These are phyloP conservation scores for Embidobia sp. DNA, from an alignment of 2,888 invertebrate species.

Conservation along the genomic window DNA sequence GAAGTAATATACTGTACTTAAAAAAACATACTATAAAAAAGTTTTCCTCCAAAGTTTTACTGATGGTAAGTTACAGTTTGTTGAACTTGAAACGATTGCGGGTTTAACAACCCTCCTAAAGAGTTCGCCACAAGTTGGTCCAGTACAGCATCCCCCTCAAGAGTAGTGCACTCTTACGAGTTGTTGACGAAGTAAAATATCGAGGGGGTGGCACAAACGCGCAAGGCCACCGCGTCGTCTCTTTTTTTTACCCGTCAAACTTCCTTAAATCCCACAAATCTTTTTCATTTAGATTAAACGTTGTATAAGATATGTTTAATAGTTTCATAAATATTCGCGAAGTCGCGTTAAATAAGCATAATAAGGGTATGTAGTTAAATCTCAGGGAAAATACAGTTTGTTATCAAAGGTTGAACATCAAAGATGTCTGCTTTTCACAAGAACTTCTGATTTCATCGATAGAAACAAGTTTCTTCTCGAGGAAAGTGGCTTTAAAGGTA, in stretches of 20 bases:
- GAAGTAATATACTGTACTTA: too few species aligned
- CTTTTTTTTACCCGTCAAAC: slow-evolving; percentile 33
- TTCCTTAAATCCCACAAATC: slow-evolving; percentile 1
- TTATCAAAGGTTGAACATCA: slow-evolving; percentile 29
- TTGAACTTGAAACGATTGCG: slow-evolving; percentile 3
- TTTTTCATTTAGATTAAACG: slow-evolving; percentile 20
- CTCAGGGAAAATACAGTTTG: too few species aligned
- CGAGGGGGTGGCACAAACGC: slow-evolving; percentile 69
- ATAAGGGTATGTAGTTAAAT: too few species aligned
- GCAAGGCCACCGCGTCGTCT: slow-evolving; percentile 69
- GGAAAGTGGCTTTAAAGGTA: too few species aligned
- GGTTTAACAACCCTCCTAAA: slow-evolving; percentile 64
- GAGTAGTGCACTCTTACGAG: slow-evolving; percentile 71
- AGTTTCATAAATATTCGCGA: too few species aligned
- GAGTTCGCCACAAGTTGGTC: slow-evolving; percentile 77
- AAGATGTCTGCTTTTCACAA: slow-evolving; percentile 50
- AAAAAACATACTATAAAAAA: too few species aligned
- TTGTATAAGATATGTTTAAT: slow-evolving; percentile 38
- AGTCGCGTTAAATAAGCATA: too few species aligned
- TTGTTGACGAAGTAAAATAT: slow-evolving; percentile 41
- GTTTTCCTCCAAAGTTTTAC: slow-evolving; percentile 2
- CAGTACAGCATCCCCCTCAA: slow-evolving; percentile 73
- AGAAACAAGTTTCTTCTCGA: too few species aligned
- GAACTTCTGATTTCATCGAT: slow-evolving; percentile 9
- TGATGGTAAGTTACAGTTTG: slow-evolving; percentile 29